phyloP scores from a whole-genome alignment of 2,113 vertebrate species.

The Aplodontia rufa region DNA sequence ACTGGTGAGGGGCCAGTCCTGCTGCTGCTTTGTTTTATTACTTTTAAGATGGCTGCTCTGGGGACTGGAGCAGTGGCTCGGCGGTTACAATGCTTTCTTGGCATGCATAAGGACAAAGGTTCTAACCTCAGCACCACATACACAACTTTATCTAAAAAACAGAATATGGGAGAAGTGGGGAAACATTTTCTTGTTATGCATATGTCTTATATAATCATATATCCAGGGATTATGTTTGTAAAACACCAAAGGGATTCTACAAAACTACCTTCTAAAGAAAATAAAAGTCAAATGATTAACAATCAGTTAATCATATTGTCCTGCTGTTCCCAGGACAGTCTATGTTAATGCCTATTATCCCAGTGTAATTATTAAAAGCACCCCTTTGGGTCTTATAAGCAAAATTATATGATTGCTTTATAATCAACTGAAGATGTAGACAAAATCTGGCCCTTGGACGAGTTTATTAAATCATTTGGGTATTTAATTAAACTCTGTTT shows the following conservation, averaged over 20 bases:
- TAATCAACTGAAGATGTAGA: background rate
- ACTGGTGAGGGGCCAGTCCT: background rate
- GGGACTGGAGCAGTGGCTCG: too few species aligned
- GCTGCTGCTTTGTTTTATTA: background rate
- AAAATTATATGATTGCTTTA: background rate
- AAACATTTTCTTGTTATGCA: slow-evolving; percentile 2
- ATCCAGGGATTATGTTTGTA: background rate
- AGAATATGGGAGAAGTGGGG: background rate
- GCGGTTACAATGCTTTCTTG: too few species aligned
- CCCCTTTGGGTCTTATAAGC: background rate
- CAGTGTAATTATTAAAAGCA: background rate
- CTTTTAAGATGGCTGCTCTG: background rate
- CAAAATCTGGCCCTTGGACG: background rate
- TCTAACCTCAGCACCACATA: too few species aligned
- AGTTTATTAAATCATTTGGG: background rate
- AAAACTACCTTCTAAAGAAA: background rate
- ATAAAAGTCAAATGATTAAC: slow-evolving; percentile 12
- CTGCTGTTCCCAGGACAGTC: background rate
- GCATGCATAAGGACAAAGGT: too few species aligned
- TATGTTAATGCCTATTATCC: background rate
- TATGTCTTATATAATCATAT: background rate
- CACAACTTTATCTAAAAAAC: slow-evolving; percentile 26
- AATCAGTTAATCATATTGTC: background rate
- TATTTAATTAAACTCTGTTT: slow-evolving; percentile 17
- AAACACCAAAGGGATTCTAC: background rate